Evolutionary conservation across 2,797 vertebrate genomes (phyloP).

Genomic region (Sebastes kiyomatsui): DNA sequence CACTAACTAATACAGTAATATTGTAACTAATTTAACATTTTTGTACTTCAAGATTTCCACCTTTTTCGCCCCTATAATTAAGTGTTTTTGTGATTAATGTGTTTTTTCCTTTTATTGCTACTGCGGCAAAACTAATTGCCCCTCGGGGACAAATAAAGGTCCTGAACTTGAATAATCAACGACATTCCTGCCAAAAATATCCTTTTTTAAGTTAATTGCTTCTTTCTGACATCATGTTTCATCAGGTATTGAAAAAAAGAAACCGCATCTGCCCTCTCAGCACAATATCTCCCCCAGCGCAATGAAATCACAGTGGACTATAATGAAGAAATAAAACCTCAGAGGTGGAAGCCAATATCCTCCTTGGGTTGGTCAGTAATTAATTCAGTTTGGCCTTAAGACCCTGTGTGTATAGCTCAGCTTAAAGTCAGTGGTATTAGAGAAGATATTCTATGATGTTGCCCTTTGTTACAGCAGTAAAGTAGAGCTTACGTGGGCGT

Average conservation of each 20-base stretch:
- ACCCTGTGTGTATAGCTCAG: neutral
- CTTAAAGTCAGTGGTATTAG: neutral
- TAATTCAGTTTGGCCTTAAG: slow-evolving; percentile 22
- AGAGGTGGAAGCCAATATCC: slow-evolving; percentile 21
- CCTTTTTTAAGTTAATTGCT: neutral
- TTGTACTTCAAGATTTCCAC: neutral
- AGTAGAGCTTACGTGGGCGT: neutral
- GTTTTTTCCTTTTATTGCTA: no score
- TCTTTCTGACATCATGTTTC: slow-evolving; percentile 19
- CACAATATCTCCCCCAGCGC: neutral
- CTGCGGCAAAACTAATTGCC: no score
- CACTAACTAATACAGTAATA: neutral
- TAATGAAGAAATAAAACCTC: slow-evolving; percentile 39
- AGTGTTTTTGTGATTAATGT: neutral
- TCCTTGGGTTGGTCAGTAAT: neutral
- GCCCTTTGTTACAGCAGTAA: neutral
- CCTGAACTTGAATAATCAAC: neutral
- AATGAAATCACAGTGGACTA: neutral
- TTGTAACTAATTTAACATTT: neutral
- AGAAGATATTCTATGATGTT: neutral
- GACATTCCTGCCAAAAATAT: neutral
- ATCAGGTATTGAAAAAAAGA: neutral
- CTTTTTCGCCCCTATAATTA: neutral
- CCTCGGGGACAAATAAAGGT: neutral
- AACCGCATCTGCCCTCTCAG: neutral